Conservation (phyloP, 2,113 vertebrate genomes). For the Perca fluviatilis region DNA sequence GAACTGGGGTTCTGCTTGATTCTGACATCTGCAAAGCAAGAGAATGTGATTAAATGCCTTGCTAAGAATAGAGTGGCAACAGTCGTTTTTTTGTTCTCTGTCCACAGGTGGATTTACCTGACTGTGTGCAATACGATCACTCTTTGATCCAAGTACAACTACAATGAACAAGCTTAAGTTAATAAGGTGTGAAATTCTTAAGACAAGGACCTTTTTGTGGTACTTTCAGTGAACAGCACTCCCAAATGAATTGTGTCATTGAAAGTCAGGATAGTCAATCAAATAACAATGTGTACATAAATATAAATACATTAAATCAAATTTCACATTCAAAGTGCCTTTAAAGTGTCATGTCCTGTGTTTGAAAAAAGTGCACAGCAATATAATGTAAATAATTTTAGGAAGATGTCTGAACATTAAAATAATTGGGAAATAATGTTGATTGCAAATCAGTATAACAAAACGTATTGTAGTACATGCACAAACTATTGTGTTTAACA, state of each 20-base stretch:
- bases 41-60: not conserved
- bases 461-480: not conserved
- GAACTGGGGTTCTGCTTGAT: not conserved
- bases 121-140: constrained; percentile 63
- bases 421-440: not conserved
- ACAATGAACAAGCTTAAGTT: constrained; percentile 40
- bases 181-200: constrained; percentile 70
- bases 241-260: constrained; percentile 33
- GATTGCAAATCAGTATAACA: not conserved
- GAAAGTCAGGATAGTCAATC: constrained; percentile 11
- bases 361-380: not conserved
- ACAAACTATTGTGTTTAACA: not conserved
- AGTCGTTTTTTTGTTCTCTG: constrained; percentile 43
- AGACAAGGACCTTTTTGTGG: constrained; percentile 49
- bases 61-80: constrained; percentile 11
- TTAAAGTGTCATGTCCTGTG: not conserved
- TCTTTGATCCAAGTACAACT: constrained; percentile 39
- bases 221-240: constrained; percentile 27
- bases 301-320: not conserved
- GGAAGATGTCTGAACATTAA: not conserved
- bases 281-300: not conserved
- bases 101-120: constrained; percentile 52
- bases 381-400: not conserved
- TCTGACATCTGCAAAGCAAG: constrained; percentile 1
- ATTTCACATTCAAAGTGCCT: not conserved